Base-by-base conservation (phyloP, 2,888 invertebrate species). In the Tholera decimalis region DNA sequence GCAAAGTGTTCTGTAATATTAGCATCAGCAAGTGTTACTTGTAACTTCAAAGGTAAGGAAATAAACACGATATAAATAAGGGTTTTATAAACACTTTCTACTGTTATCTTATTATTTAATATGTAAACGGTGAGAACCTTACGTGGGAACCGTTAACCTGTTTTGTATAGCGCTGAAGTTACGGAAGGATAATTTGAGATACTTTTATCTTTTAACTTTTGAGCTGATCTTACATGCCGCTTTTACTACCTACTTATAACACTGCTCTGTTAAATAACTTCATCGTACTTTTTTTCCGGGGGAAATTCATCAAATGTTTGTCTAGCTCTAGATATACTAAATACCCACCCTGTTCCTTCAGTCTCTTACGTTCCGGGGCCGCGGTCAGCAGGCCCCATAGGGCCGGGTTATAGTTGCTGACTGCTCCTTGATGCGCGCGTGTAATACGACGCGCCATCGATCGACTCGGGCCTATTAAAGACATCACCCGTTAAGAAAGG, bases 81-180 rank as follows among this genome's bases (percentile, higher is more conserved):
- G 56, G 46, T 75, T 80, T 80, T 70, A 80, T 64, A 69, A 80
- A 79, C 81, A 78, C 75, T 78, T 80, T 80, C 68, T 60, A 71
- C 61, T 47, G 28, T 68, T 71, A 73, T 79, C 64, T 60, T 72
- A 77, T 64, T 77, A 75, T 75, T 79, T 75, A 68, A 72, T 61
- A 58, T 66, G 61, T 47, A 66, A 63, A 60, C 72, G 33, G 57
- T 15, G 28, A 44, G 8, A 57, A n/a, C 8, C 26, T 50, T 74
- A 35, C 61, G 50, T 59, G 57, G 3, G 73, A 55, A 65, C 43
- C 20, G 53, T 73, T 69, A 76, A 72, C 76, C 69, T 53, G 70
- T 61, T 75, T 53, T 56, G 47, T 37, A 11, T 18, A 72, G 39
- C 20, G 46, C 41, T 47, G 43, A 51, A 20, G 11, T 47, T 41